Evolutionary conservation across 2,888 invertebrate species (phyloP).

Genomic region (Melanostoma mellinum): DNA sequence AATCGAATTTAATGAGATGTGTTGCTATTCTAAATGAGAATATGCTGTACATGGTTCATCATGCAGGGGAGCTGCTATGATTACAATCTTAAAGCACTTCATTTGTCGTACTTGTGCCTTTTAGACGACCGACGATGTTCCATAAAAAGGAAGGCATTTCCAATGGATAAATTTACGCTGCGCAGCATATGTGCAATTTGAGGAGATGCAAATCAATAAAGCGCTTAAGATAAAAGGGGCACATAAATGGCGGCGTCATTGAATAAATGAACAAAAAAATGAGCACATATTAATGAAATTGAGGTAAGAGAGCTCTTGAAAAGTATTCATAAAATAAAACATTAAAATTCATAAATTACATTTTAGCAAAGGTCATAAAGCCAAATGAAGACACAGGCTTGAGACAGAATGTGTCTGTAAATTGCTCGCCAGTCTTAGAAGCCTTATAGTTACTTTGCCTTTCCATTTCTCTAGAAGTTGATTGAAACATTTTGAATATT

Average conservation of each 20-base stretch:
- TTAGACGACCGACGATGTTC: background rate
- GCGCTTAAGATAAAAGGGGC: constrained; percentile 30
- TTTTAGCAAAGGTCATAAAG: too few relatives aligned
- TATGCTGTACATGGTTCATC: constrained; percentile 9
- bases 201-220: constrained; percentile 29
- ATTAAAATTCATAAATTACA: too few relatives aligned
- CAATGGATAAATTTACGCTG: constrained; percentile 49
- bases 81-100: constrained; percentile 56
- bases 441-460: too few relatives aligned
- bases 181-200: constrained; percentile 28
- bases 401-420: too few relatives aligned
- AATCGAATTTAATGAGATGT: constrained; percentile 58
- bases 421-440: too few relatives aligned
- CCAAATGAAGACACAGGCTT: too few relatives aligned
- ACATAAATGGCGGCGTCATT: constrained; percentile 18
- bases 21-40: constrained; percentile 45
- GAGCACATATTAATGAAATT: background rate
- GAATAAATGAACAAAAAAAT: background rate
- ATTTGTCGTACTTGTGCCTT: constrained; percentile 17
- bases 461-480: too few relatives aligned
- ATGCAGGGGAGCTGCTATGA: constrained; percentile 33
- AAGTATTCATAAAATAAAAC: too few relatives aligned
- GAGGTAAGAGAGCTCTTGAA: too few relatives aligned
- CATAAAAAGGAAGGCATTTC: constrained; percentile 14
- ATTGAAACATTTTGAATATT: too few relatives aligned